These are phyloP conservation scores for Cercopithecus hamlyni DNA, from an alignment of 2,797 vertebrate species.

Conservation along the genomic window DNA sequence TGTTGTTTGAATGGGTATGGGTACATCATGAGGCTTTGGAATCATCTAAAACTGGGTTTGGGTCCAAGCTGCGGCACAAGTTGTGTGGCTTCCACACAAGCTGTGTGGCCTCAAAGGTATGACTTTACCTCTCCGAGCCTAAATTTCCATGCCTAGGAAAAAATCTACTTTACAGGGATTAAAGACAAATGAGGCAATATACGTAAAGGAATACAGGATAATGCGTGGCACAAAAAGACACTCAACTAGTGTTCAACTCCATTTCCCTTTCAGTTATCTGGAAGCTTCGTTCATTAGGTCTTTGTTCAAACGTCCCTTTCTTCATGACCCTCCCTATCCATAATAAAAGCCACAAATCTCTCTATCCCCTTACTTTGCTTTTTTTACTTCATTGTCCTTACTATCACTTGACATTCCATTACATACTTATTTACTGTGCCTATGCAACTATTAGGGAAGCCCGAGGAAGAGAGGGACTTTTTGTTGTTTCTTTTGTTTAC, in stretches of 20 bases:
- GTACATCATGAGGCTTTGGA: not conserved
- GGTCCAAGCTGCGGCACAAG: not conserved
- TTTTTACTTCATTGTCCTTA: not conserved
- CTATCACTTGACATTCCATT: not conserved
- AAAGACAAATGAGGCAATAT: not conserved
- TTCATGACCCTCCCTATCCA: not conserved
- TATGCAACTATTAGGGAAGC: not conserved
- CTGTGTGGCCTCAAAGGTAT: not conserved
- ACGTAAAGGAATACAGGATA: not conserved
- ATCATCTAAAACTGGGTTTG: not conserved
- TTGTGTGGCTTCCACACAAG: not conserved
- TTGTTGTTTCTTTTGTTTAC: constrained; percentile 21
- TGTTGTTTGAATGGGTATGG: not conserved
- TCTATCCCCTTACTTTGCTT: not conserved
- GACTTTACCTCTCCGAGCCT: constrained; percentile 4
- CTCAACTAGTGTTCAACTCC: not conserved
- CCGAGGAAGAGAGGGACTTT: not conserved
- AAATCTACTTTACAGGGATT: not conserved
- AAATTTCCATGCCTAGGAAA: not conserved
- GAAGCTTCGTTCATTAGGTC: constrained; percentile 7
- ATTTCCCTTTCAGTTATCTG: not conserved
- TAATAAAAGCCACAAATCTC: not conserved
- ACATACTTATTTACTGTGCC: not conserved
- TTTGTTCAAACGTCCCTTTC: not conserved
- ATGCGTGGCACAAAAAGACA: not conserved